phyloP scores from a whole-genome alignment of 2,797 vertebrate species.

The Vireo griseus region DNA sequence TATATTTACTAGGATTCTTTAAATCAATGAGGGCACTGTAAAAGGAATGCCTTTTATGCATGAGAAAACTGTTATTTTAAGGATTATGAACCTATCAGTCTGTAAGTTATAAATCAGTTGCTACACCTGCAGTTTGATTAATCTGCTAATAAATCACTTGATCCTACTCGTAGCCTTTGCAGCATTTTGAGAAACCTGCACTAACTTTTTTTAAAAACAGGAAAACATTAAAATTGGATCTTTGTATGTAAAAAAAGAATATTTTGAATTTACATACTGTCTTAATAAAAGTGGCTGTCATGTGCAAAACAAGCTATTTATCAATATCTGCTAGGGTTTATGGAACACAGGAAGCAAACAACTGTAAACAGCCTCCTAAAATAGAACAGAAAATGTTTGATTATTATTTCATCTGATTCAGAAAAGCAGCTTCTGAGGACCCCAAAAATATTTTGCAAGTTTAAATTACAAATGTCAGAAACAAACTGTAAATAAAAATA shows the following conservation, averaged over 20 bases:
- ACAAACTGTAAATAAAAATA: not conserved
- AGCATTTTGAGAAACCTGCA: not conserved
- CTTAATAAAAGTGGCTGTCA: not conserved
- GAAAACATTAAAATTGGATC: not conserved
- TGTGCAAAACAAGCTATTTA: not conserved
- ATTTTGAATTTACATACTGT: not conserved
- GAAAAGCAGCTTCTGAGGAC: not conserved
- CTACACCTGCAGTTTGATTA: conserved; percentile 45
- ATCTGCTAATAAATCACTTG: conserved; percentile 48
- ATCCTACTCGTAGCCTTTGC: not conserved
- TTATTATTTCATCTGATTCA: not conserved
- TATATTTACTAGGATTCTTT: conserved; percentile 18
- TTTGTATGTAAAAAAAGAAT: not conserved
- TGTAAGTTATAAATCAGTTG: conserved; percentile 35
- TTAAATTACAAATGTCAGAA: not conserved
- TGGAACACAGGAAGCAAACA: not conserved
- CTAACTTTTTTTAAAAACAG: not conserved
- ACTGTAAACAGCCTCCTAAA: not conserved
- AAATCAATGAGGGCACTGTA: not conserved
- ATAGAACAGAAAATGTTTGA: not conserved
- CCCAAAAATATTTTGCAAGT: not conserved
- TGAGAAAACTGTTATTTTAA: conserved; percentile 57
- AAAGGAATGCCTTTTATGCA: conserved; percentile 21
- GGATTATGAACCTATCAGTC: conserved; percentile 32
- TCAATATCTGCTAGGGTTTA: not conserved